Conservation (phyloP, 1,140 invertebrate genomes). For the Lepidurus packardi region DNA sequence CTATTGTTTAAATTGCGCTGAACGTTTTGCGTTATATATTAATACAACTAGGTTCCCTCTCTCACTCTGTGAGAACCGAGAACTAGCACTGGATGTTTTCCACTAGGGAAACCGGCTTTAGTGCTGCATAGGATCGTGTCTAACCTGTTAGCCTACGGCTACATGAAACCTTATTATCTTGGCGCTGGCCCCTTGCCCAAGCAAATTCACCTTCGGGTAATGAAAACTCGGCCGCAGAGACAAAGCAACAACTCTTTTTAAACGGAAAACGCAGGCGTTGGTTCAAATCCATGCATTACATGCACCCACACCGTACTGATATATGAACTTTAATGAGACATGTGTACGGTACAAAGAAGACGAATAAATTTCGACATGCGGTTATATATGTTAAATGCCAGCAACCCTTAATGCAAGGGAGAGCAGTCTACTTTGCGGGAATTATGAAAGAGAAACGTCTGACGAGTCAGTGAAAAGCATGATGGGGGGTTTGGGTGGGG, state of each 20-base stretch:
- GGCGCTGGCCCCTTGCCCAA: neutral
- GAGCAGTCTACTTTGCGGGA: neutral
- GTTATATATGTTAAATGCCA: conserved; percentile 6
- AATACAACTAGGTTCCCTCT: neutral
- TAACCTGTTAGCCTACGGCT: neutral
- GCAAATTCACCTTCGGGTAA: neutral
- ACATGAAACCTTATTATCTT: conserved; percentile 10
- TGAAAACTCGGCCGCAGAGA: neutral
- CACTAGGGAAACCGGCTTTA: neutral
- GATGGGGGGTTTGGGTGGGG: neutral
- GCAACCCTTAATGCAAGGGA: neutral
- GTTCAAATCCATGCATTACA: neutral
- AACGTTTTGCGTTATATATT: no score
- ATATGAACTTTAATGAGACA: neutral
- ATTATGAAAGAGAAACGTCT: conserved; percentile 10
- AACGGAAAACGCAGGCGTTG: neutral
- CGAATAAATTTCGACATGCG: neutral
- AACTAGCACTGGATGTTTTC: neutral
- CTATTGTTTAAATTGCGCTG: no score
- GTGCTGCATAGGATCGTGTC: neutral
- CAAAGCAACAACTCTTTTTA: neutral
- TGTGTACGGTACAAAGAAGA: neutral
- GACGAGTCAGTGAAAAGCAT: neutral
- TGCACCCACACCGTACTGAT: neutral
- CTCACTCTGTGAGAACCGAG: neutral